Evolutionary conservation across 2,113 vertebrate genomes (phyloP), one percentile per base, ranked within the genome.

Genomic region (Pseudonaja textilis): DNA sequence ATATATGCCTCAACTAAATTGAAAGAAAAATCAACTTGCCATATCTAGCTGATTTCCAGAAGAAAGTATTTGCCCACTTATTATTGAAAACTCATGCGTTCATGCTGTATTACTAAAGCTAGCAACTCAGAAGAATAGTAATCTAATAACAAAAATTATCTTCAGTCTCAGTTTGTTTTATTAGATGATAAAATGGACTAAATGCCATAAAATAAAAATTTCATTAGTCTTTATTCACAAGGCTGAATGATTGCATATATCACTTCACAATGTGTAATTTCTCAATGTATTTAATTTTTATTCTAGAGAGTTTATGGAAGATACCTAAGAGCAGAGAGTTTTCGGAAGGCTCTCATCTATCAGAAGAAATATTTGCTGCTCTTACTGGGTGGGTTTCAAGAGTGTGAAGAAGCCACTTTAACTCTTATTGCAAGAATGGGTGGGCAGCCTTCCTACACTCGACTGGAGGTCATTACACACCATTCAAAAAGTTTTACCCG

Each of bases 301-400:
- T 64, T 95, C 16, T 94, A 99, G 99, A 98, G 98, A 96, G 97
- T 99, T 95, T 99, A 99, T 91, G 98, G 99, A 52, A 99, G 98
- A 95, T 99, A 99, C 94, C 97, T 99, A 92, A 98, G 99, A 50
- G 98, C 99, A 11, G 99, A 99, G 96, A 99, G 99, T 94, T 99
- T 99, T 95, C 98, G 99, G 91, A 99, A 99, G 96, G 99, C 99
- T 45, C 98, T 99, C 45, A 98, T 99, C 94, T 99, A 99, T 95
- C 99, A 99, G 98, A 99, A 99, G 94, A 99, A 99, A 93, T 99
- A 99, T 14, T 97, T 99, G 96, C 97, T 99, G 97, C 97, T 99
- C 90, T 96, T 99, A 92, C 97, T 99, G 20, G 99, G 99, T 0
- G 99, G 99, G 0, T 99, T 99, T 97, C 99, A 99, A 96, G 99